These are phyloP conservation scores for Phaethornis superciliosus DNA, from an alignment of 2,113 vertebrate genomes.

Conservation along the genomic window DNA sequence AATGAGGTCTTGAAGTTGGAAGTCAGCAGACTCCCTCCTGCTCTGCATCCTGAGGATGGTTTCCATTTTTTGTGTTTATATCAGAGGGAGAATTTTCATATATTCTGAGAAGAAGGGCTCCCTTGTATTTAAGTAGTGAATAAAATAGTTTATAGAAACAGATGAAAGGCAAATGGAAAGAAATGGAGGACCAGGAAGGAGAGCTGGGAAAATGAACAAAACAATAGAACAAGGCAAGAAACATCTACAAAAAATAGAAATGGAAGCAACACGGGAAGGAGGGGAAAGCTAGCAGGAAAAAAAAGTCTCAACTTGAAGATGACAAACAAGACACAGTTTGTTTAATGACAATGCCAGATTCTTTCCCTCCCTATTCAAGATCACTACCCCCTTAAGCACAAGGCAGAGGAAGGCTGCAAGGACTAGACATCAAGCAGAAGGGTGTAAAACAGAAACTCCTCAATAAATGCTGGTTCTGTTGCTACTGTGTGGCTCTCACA, in stretches of 20 bases:
- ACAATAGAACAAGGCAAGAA: not conserved
- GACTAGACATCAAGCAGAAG: not conserved
- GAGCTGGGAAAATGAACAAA: not conserved
- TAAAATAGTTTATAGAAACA: not conserved
- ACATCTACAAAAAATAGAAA: not conserved
- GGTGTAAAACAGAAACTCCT: not conserved
- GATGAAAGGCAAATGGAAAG: not conserved
- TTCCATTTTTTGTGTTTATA: not conserved
- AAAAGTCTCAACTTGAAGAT: not conserved
- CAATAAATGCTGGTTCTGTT: not conserved
- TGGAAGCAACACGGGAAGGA: not conserved
- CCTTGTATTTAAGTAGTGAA: not conserved
- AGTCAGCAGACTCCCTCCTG: conserved; percentile 26
- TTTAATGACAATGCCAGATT: not conserved
- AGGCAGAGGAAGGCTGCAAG: not conserved
- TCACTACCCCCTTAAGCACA: not conserved
- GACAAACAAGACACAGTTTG: not conserved
- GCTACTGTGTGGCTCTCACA: not conserved
- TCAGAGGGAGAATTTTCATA: not conserved
- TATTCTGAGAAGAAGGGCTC: not conserved
- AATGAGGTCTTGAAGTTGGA: conserved; percentile 31
- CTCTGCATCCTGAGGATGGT: not conserved
- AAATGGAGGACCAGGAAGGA: not conserved
- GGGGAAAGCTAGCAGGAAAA: not conserved
- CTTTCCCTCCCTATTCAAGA: not conserved